Base-by-base conservation (phyloP, 2,888 invertebrate species). In the Mimachlamys varia region DNA sequence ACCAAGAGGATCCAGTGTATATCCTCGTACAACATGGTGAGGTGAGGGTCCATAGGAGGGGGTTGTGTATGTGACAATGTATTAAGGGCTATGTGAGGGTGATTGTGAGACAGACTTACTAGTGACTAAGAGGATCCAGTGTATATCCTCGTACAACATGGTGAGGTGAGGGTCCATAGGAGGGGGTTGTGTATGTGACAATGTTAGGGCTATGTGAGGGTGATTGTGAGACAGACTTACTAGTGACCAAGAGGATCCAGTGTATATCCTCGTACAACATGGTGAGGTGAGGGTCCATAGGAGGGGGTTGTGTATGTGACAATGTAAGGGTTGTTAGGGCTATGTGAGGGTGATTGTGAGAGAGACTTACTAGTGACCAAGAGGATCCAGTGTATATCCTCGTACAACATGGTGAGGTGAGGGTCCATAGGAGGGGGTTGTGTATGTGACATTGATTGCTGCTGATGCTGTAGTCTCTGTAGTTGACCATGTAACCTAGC, bases 301-400 rank as follows among this genome's bases (percentile, higher is more conserved):
- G 94, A 93, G 44, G 95, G 94, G 87, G 53, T 58, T 91, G 89
- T 89, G 76, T 76, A 92, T 92, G 90, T 94, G 76, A 76, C 19
- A 1, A 19, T 53, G 53, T 53, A 53, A 53, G 53, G 3, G 19
- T 53, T 17, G 53, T 10, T 76, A 22, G 12, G 33, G 22, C 62
- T 22, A 7, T n/a, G 62, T 62, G 22, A 62, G 62, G 62, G 62
- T 7, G 22, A 7, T 22, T 62, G 22, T 0, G 62, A 22, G 76
- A 37, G 13, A 22, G 53, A 91, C 92, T 87, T 89, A 97, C 97
- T 97, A 89, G 97, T 95, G 90, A 99, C 98, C 95, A 99, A 97
- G 49, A 99, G 97, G 50, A 98, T 97, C 99, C 99, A 99, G 96
- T 99, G 98, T 38, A 99, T 97, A 97, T 99, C 99, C 97, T 99